Evolutionary conservation across 2,113 vertebrate species (phyloP).

Genomic region (Atherinomorus stipes): DNA sequence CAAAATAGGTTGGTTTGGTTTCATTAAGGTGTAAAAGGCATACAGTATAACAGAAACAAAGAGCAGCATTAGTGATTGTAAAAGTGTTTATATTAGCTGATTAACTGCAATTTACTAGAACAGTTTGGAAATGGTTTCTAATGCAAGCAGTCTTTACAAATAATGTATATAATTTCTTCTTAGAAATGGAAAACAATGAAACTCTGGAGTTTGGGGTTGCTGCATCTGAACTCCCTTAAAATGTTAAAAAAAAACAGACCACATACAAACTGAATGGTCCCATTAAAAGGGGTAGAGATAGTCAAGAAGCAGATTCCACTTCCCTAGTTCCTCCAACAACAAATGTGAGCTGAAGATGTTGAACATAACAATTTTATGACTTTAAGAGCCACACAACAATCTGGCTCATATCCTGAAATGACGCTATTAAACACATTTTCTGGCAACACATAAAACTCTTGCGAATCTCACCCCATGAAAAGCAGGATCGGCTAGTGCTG

Average conservation of each 20-base stretch:
- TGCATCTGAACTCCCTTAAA: too few relatives aligned
- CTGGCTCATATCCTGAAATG: slow-evolving; percentile 18
- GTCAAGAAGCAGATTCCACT: slow-evolving; percentile 1
- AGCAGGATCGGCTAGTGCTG: slow-evolving; percentile 32
- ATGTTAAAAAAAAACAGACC: slow-evolving; percentile 1
- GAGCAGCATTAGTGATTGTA: too few relatives aligned
- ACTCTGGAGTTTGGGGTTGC: not conserved
- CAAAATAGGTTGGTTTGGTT: too few relatives aligned
- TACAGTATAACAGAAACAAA: too few relatives aligned
- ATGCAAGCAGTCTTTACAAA: not conserved
- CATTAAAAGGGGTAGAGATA: not conserved
- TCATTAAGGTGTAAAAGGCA: too few relatives aligned
- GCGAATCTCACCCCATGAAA: slow-evolving; percentile 27
- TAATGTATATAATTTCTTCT: not conserved
- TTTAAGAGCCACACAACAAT: slow-evolving; percentile 17
- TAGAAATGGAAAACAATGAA: not conserved
- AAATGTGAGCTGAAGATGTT: not conserved
- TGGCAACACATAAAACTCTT: slow-evolving; percentile 30
- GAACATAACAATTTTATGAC: slow-evolving; percentile 5
- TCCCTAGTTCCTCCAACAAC: slow-evolving; percentile 15
- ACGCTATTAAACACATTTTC: slow-evolving; percentile 49
- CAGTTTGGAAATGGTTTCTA: not conserved
- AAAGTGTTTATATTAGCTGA: too few relatives aligned
- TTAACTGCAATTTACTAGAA: too few relatives aligned
- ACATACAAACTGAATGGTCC: not conserved